Evolutionary conservation across 2,113 vertebrate genomes (phyloP), one percentile per base, ranked within the genome.

Genomic region (Oreochromis niloticus): DNA sequence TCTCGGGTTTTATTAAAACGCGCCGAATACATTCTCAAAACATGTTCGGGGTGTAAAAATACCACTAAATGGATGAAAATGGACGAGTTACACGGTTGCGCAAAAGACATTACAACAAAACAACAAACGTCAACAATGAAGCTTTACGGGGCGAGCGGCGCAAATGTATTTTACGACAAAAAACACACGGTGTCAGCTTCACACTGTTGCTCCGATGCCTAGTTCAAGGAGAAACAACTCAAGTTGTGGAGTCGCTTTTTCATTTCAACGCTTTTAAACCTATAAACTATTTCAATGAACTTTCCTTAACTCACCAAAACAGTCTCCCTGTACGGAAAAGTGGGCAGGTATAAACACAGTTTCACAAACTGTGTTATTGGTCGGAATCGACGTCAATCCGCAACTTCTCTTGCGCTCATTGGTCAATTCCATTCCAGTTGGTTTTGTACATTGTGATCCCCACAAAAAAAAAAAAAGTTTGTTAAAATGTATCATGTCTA

Each of bases 271-370:
- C 6, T 92, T 91, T 56, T 82, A 92, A 91, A 52, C 4, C 6
- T 9, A 16, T 7, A 56, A 92, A 93, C 59, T 14, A 92, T 88
- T 95, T 94, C 89, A 92, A 94, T 93, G 83, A 95, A 95, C 92
- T 95, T 94, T 85, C 59, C 86, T 71, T 9, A 90, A 95, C 94
- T 95, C 91, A 96, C 95, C 95, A 92, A 94, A 95, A 95, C 94
- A 93, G 89, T 94, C 94, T 87, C 90, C 92, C 94, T 89, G 86
- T 89, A 89, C 89, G 89, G 90, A 71, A 22, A 85, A 73, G 27
- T 14, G 88, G 95, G 93, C 61, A n/a, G 92, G 89, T 90, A 27
- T 89, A 91, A 93, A 94, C 91, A 81, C n/a, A 41, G 17, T 48
- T n/a, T 59, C 36, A 14, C 41, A 22, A 17, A 68, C 43, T 13